Conservation (phyloP, 2,888 invertebrate genomes). For the Eugnorisma glareosa region DNA sequence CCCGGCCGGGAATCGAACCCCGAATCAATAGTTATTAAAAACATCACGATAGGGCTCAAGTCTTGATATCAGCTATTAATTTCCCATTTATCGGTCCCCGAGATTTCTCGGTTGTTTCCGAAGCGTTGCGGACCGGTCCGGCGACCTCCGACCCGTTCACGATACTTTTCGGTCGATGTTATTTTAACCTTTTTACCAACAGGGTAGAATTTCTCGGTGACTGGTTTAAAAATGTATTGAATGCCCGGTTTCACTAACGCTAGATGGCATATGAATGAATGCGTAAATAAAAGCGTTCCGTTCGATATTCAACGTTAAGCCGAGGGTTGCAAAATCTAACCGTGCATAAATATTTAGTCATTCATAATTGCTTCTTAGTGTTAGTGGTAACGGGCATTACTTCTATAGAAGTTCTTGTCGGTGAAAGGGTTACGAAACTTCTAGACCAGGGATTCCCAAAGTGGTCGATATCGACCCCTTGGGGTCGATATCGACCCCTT, state of each 20-base stretch:
- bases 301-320: neutral
- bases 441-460: no score
- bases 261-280: neutral
- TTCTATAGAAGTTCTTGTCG: neutral
- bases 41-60: constrained; percentile 20
- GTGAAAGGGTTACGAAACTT: neutral
- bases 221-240: neutral
- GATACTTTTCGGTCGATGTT: constrained; percentile 24
- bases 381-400: neutral
- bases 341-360: neutral
- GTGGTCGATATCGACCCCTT: no score
- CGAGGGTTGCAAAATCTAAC: neutral
- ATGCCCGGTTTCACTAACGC: neutral
- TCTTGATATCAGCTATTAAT: constrained; percentile 50
- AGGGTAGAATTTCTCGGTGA: neutral
- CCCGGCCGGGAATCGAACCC: neutral
- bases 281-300: neutral
- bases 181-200: constrained; percentile 10
- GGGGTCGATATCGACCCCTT: no score
- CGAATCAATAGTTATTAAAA: constrained; percentile 55
- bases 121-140: constrained; percentile 11
- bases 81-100: constrained; percentile 48
- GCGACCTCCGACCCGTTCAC: neutral
- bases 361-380: neutral
- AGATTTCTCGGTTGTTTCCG: constrained; percentile 21